Base-by-base conservation (phyloP, 2,113 vertebrate species). In the Smithornis capensis region DNA sequence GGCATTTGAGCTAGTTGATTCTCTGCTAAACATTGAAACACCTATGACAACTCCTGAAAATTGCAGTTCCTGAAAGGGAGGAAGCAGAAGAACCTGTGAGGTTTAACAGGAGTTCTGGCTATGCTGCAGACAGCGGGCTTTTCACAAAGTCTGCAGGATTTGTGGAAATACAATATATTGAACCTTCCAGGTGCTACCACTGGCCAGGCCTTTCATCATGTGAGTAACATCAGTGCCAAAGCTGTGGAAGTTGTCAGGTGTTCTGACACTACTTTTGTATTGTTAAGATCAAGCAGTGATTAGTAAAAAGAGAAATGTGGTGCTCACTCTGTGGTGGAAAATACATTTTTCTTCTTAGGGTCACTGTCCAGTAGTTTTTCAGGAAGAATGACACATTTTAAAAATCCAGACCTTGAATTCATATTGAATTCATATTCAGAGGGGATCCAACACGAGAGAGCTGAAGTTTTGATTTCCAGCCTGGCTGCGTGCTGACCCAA, bases 21-120 rank as follows among this genome's bases (percentile, higher is more conserved):
- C 40, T 95, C 33, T 80, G 45, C 47, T 91, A 95, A 94, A 94
- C 95, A 92, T 83, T 89, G 90, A 90, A 94, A 74, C 15, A 73
- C 14, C 24, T 70, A 17, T 91, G 68, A 44, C 57, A 76, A 14
- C 42, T 80, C 35, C 65, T 56, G 64, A 67, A 96, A 95, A 81
- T 50, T 65, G 28, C 52, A 74, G 15, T 40, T 75, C 24, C 44
- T 52, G 62, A 53, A 60, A 79, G 68, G 88, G 52, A 45, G 24
- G 59, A 44, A 83, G 33, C 40, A 76, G 53, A 19, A 77, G 33
- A 85, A 69, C 31, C n/a, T 53, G 45, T 75, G 80, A 89, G 65
- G 37, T 76, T 42, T 44, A 62, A 31, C 4, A 6, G 23, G 44
- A 87, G 44, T 17, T 83, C 40, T 60, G 22, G 28, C 44, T 71